phyloP scores from a whole-genome alignment of 2,888 invertebrate genomes.

The Ormyrus labotus region DNA sequence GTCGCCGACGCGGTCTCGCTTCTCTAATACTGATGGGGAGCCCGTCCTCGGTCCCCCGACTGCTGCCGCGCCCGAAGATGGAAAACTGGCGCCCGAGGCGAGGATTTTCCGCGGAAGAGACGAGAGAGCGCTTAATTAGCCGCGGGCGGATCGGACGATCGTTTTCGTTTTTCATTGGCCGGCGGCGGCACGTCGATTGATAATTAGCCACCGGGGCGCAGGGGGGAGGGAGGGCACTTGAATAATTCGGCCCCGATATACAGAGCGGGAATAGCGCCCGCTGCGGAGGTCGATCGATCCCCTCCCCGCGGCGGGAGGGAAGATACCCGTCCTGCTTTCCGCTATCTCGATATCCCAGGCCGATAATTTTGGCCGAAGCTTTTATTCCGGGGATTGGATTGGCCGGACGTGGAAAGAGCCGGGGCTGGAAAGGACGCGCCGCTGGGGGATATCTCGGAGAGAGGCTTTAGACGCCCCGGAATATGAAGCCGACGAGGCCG shows the following conservation, averaged over 20 bases:
- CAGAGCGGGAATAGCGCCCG: not conserved
- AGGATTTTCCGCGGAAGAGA: not conserved
- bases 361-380: constrained; percentile 67
- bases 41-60: no score
- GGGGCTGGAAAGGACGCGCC: constrained; percentile 30
- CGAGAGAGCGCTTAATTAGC: not conserved
- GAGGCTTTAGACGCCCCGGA: constrained; percentile 4
- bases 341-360: constrained; percentile 51
- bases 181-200: constrained; percentile 16
- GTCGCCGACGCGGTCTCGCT: no score
- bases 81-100: no score
- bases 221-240: not conserved
- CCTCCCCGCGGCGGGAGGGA: not conserved
- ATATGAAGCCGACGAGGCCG: constrained; percentile 39
- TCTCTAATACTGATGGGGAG: no score
- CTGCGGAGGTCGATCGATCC: not conserved
- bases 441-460: constrained; percentile 12
- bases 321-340: constrained; percentile 56
- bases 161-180: not conserved
- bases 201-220: constrained; percentile 1
- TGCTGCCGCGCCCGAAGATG: no score
- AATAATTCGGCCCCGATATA: constrained; percentile 41
- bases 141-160: not conserved
- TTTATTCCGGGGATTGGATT: constrained; percentile 68
- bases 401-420: constrained; percentile 60